Evolutionary conservation across 1,140 invertebrate genomes (phyloP).

Genomic region (Euura lappo): DNA sequence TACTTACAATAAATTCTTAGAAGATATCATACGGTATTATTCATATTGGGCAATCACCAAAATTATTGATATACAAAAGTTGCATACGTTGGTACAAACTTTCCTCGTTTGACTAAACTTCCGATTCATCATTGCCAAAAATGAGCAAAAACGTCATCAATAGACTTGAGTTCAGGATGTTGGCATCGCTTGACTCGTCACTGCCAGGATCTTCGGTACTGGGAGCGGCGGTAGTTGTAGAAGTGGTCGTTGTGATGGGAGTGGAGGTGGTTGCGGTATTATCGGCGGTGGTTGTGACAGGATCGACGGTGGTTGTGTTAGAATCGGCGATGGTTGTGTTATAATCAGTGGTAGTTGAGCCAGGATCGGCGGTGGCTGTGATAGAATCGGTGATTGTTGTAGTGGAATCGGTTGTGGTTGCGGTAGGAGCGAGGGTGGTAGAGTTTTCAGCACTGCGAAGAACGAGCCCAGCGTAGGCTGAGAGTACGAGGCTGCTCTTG

Average conservation of each 20-base stretch:
- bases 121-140: neutral
- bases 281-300: neutral
- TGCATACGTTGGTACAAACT: too few relatives aligned
- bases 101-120: neutral
- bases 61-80: too few relatives aligned
- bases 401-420: neutral
- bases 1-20: too few relatives aligned
- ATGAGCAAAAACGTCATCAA: neutral
- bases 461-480: neutral
- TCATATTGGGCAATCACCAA: too few relatives aligned
- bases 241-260: too few relatives aligned
- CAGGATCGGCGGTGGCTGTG: constrained; percentile 2
- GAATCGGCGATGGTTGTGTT: neutral
- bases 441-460: neutral
- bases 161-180: neutral
- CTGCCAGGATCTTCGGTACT: neutral
- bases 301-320: too few relatives aligned
- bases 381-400: neutral
- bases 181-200: neutral
- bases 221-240: too few relatives aligned
- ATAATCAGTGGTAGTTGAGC: constrained; percentile 22
- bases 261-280: neutral
- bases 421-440: too few relatives aligned
- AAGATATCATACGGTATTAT: too few relatives aligned
- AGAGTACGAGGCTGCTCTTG: neutral